phyloP scores from a whole-genome alignment of 2,113 vertebrate genomes.

The Taurulus bubalis region DNA sequence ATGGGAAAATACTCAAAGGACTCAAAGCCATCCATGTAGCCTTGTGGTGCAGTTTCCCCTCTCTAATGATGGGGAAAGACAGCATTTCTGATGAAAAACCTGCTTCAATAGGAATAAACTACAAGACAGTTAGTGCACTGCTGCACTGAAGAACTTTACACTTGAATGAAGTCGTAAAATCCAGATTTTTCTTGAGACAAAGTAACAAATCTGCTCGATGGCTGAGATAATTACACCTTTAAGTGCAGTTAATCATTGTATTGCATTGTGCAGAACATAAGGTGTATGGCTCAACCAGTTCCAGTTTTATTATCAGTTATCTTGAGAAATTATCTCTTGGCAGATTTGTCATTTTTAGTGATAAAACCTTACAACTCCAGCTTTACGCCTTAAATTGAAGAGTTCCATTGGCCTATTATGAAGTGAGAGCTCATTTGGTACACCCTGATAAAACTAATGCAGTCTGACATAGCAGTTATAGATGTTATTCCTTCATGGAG shows the following conservation, averaged over 20 bases:
- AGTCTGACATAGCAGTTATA: neutral
- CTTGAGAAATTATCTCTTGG: neutral
- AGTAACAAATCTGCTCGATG: conserved; percentile 26
- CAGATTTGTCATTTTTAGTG: neutral
- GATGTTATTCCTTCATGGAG: neutral
- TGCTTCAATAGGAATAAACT: conserved; percentile 38
- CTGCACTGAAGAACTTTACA: conserved; percentile 16
- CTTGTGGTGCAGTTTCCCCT: conserved; percentile 13
- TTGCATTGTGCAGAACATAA: neutral
- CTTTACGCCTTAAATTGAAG: neutral
- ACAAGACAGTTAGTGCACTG: neutral
- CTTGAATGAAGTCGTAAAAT: neutral
- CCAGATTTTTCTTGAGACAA: conserved; percentile 14
- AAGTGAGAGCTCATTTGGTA: neutral
- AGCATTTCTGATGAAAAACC: conserved; percentile 59
- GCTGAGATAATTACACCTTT: conserved; percentile 19
- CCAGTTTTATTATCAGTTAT: neutral
- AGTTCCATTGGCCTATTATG: neutral
- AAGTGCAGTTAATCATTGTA: neutral
- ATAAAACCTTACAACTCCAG: neutral
- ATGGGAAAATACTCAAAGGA: conserved; percentile 29
- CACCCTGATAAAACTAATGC: neutral
- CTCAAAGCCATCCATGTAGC: conserved; percentile 1
- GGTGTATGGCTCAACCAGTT: neutral
- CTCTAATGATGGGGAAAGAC: conserved; percentile 38